Percentiles rank a stretch among this genome's conserved stretches.
Evolutionary conservation across 1,140 invertebrate genomes (phyloP).

Genomic region (Colletes gigas): DNA sequence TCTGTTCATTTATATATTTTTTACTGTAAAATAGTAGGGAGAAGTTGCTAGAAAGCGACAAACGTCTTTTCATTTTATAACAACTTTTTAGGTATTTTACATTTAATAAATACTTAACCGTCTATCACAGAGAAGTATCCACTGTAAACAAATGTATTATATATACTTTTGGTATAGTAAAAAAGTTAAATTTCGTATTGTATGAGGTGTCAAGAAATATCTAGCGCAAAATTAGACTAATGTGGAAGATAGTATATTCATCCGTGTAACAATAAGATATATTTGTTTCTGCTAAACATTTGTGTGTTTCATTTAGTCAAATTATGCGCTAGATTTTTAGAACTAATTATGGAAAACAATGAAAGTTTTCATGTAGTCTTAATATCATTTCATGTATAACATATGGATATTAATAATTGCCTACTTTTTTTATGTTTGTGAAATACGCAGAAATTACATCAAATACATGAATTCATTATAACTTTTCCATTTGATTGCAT

Average conservation of each 20-base stretch:
- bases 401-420: background rate
- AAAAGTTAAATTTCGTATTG: conserved; percentile 29
- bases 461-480: conserved; percentile 23
- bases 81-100: conserved; percentile 34
- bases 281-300: background rate
- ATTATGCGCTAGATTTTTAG: conserved; percentile 19
- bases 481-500: background rate
- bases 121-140: conserved; percentile 16
- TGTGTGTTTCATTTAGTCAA: conserved; percentile 1
- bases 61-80: conserved; percentile 32
- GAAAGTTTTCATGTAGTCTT: conserved; percentile 21
- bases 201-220: conserved; percentile 8
- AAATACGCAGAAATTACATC: conserved; percentile 27
- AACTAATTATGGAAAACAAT: conserved; percentile 15
- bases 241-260: background rate
- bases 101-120: conserved; percentile 40
- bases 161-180: conserved; percentile 37
- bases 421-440: conserved; percentile 15
- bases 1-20: conserved; percentile 48
- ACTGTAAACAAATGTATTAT: conserved; percentile 29
- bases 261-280: background rate
- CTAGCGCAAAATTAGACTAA: conserved; percentile 20
- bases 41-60: conserved; percentile 6
- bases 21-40: conserved; percentile 35
- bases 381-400: conserved; percentile 27